A percentile compares a stretch with the other conserved stretches of the same genome.
phyloP scores from a whole-genome alignment of 1,140 invertebrate species.

The Gryon sp. region DNA sequence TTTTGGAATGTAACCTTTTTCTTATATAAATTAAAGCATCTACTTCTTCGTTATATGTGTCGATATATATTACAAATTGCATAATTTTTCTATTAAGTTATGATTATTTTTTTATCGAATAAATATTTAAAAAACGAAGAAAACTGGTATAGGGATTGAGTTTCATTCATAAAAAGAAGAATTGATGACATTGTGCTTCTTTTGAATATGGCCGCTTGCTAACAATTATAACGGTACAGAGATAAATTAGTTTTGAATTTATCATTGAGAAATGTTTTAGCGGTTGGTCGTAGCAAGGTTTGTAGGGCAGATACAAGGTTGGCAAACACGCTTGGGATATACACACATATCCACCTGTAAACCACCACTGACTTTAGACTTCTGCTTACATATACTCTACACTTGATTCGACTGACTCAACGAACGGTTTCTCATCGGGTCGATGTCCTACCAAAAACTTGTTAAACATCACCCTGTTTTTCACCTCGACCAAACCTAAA shows the following conservation, averaged over 20 bases:
- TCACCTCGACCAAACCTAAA: conserved; percentile 1
- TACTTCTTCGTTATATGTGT: no score
- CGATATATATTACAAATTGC: no score
- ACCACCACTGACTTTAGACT: conserved; percentile 47
- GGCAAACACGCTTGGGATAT: conserved; percentile 40
- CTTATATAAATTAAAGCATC: no score
- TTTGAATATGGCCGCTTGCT: conserved; percentile 29
- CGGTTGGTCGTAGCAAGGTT: conserved; percentile 45
- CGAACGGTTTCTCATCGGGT: conserved; percentile 71
- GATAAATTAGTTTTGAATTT: conserved; percentile 58
- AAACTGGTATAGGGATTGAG: not conserved
- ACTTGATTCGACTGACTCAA: conserved; percentile 58
- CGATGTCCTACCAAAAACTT: conserved; percentile 69
- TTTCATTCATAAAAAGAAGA: conserved; percentile 23
- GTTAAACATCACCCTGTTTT: conserved; percentile 44
- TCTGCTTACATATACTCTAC: conserved; percentile 45
- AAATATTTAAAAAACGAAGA: not conserved
- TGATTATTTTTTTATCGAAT: no score
- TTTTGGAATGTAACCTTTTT: no score
- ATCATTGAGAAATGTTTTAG: conserved; percentile 53
- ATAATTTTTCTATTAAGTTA: no score
- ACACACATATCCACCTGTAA: conserved; percentile 61
- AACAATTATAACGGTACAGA: conserved; percentile 46
- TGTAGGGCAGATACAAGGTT: conserved; percentile 49
- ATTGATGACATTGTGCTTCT: conserved; percentile 22